Evolutionary conservation across 2,888 invertebrate genomes (phyloP).

Genomic region (Polydrusus pterygomalis): DNA sequence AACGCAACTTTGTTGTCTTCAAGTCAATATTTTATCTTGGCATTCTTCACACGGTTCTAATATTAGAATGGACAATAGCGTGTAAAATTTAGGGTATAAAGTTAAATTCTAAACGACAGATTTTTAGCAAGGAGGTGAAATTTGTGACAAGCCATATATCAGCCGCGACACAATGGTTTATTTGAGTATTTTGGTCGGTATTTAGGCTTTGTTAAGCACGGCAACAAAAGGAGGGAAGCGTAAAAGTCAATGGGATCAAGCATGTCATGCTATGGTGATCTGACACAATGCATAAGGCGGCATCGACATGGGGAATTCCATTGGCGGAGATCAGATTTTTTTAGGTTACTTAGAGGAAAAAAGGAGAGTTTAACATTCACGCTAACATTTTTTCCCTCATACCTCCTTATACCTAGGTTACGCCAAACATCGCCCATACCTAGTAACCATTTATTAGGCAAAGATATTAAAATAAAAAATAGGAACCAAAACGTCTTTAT

Average conservation of each 20-base stretch:
- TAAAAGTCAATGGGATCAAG: conserved; percentile 63
- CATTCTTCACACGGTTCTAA: conserved; percentile 15
- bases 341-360: not conserved
- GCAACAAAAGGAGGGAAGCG: conserved; percentile 62
- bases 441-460: too few relatives aligned
- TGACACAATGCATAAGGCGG: conserved; percentile 47
- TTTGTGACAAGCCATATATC: conserved; percentile 65
- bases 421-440: too few relatives aligned
- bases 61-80: conserved; percentile 7
- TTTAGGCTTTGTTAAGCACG: conserved; percentile 64
- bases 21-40: conserved; percentile 39
- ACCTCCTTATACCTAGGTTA: too few relatives aligned
- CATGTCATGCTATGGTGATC: conserved; percentile 63
- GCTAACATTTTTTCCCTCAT: too few relatives aligned
- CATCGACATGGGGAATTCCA: conserved; percentile 38
- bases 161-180: conserved; percentile 62
- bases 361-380: too few relatives aligned
- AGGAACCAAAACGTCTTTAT: too few relatives aligned
- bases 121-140: conserved; percentile 35
- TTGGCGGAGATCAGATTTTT: conserved; percentile 50
- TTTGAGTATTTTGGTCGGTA: conserved; percentile 65
- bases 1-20: conserved; percentile 36
- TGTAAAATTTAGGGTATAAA: not conserved
- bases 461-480: too few relatives aligned
- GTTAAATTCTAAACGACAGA: conserved; percentile 31